Percentiles rank a stretch among this genome's conserved stretches.
Evolutionary conservation across 2,113 vertebrate species (phyloP).

Genomic region (Ctenomys sociabilis): DNA sequence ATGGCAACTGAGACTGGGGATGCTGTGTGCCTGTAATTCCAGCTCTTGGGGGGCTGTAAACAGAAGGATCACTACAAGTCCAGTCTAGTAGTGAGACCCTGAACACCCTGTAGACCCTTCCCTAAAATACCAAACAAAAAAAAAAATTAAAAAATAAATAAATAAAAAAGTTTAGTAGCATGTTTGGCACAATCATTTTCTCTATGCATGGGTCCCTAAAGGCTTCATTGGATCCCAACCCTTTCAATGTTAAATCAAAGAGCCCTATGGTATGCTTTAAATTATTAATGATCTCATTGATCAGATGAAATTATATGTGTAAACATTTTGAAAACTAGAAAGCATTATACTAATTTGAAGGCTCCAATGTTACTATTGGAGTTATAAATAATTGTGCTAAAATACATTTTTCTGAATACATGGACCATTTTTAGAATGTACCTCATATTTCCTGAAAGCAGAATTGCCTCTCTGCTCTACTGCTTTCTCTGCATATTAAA

Average conservation of each 20-base stretch:
- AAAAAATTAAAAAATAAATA: too few species aligned
- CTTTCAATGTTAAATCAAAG: constrained; percentile 78
- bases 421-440: constrained; percentile 51
- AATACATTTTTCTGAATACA: constrained; percentile 70
- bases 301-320: constrained; percentile 67
- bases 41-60: too few species aligned
- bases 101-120: too few species aligned
- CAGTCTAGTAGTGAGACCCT: too few species aligned
- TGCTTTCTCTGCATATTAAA: constrained; percentile 75
- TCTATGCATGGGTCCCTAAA: not conserved
- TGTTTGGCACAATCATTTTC: constrained; percentile 69
- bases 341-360: not conserved
- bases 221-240: constrained; percentile 60
- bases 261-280: constrained; percentile 56
- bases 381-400: constrained; percentile 55
- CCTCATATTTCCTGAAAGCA: constrained; percentile 51
- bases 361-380: constrained; percentile 33
- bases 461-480: constrained; percentile 62
- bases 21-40: too few species aligned
- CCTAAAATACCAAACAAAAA: too few species aligned
- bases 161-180: constrained; percentile 18
- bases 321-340: constrained; percentile 59
- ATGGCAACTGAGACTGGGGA: too few species aligned
- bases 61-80: too few species aligned
- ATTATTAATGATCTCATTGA: constrained; percentile 80